A percentile compares a stretch with the other conserved stretches of the same genome.
These are phyloP conservation scores for Musca domestica DNA, from an alignment of 1,140 invertebrate genomes.

Conservation along the genomic window DNA sequence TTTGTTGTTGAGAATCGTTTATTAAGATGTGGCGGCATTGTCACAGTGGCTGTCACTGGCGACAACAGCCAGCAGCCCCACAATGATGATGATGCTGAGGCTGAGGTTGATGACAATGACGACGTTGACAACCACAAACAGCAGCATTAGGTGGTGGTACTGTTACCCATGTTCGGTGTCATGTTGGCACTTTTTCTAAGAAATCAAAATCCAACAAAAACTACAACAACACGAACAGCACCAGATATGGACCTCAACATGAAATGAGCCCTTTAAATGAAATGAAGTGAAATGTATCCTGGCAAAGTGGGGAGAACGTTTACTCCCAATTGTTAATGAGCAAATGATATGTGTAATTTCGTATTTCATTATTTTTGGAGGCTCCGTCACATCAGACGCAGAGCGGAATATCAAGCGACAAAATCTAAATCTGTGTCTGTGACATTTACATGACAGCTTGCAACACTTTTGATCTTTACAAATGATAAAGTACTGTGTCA, in stretches of 20 bases:
- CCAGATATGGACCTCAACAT: neutral
- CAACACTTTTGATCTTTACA: constrained; percentile 1
- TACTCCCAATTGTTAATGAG: constrained; percentile 12
- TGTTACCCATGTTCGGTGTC: constrained; percentile 6
- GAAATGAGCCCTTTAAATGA: neutral
- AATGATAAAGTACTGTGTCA: too few species aligned
- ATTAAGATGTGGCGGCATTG: too few species aligned
- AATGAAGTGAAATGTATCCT: too few species aligned
- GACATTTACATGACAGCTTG: constrained; percentile 20
- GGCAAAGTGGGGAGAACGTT: neutral
- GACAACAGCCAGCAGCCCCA: too few species aligned
- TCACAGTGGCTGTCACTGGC: too few species aligned
- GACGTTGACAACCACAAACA: constrained; percentile 12
- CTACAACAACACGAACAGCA: neutral
- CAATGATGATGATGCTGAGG: too few species aligned
- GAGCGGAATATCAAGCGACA: neutral
- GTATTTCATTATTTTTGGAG: neutral
- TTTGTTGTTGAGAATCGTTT: too few species aligned
- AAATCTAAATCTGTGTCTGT: neutral
- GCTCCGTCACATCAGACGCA: neutral
- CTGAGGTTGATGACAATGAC: neutral
- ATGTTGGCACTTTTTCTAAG: constrained; percentile 19
- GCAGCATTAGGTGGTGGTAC: constrained; percentile 6
- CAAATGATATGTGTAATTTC: constrained; percentile 17
- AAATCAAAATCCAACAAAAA: neutral